Evolutionary conservation across 2,797 vertebrate species (phyloP), one percentile per base, ranked within the genome.

Genomic region (Choloepus didactylus): DNA sequence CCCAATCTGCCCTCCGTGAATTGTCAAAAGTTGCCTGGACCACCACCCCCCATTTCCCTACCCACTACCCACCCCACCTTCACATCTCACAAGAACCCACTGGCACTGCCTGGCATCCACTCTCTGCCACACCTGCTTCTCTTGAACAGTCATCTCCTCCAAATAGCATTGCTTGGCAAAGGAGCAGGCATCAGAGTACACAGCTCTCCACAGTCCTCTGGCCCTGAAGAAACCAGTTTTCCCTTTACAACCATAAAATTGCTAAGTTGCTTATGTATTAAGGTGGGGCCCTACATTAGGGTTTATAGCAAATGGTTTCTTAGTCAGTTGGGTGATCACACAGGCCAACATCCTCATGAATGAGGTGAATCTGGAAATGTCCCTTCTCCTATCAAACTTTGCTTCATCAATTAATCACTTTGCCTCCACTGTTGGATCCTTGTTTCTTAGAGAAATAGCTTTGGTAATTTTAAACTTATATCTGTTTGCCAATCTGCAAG

Each of bases 251-350:
- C 3, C n/a, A 91, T 49, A 66, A 60, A 70, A 70, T 27, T 19
- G 79, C 10, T 3, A 35, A 10, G 3, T 38, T 91, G 23, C 6
- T 31, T 18, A 21, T 62, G 9, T 86, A 21, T 29, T 46, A 31
- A 93, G n/a, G 73, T 2, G 25, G 7, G 19, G 10, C 38, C 15
- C 41, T 62, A 66, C 41, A 73, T 35, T 38, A 72, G 51, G 38
- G 5, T 59, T 62, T 46, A 89, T 92, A 79, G 38, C 41, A 83
- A 90, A 77, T 75, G n/a, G n/a, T 51, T 69, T 92, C 11, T 90
- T 31, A 41, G 60, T 46, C 60, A 60, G 3, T 38, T 70, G 14
- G 31, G 31, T 84, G 60, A 27, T 35, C 64, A 49, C 5, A 0
- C 87, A 41, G 31, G 41, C 66, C 88, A 46, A 38, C 23, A 80